Evolutionary conservation across 2,888 invertebrate genomes (phyloP).

Genomic region (Apotomis turbidana): DNA sequence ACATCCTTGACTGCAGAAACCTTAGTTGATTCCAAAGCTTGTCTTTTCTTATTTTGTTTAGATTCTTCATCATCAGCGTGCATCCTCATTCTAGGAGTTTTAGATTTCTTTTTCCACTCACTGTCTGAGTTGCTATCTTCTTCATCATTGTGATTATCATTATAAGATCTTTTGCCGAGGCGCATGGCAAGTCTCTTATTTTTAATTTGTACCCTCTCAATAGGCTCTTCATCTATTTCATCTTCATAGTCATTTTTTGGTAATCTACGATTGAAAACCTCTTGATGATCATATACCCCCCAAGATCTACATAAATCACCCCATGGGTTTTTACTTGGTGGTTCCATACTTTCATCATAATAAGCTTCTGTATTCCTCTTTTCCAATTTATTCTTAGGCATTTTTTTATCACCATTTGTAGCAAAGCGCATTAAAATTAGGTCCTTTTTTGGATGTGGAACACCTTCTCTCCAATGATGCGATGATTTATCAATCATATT

Average conservation of each 20-base stretch:
- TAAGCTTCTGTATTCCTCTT: conserved; percentile 53
- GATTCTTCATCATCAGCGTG: conserved; percentile 94
- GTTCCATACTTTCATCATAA: conserved; percentile 60
- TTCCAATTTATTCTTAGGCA: conserved; percentile 79
- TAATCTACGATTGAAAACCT: conserved; percentile 73
- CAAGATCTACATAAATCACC: conserved; percentile 88
- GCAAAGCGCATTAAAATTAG: conserved; percentile 90
- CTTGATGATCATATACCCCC: conserved; percentile 86
- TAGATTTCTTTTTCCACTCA: conserved; percentile 85
- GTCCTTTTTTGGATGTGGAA: conserved; percentile 86
- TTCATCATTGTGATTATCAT: conserved; percentile 56
- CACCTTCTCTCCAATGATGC: conserved; percentile 90
- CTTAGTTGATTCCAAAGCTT: conserved; percentile 50
- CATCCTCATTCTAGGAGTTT: conserved; percentile 91
- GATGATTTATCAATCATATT: conserved; percentile 82
- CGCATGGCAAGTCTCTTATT: conserved; percentile 73
- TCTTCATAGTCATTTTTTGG: conserved; percentile 61
- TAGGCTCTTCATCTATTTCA: conserved; percentile 52
- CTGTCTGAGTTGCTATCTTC: conserved; percentile 79
- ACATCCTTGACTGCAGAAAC: conserved; percentile 51
- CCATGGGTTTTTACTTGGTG: conserved; percentile 87
- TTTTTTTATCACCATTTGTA: conserved; percentile 87
- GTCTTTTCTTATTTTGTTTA: conserved; percentile 72
- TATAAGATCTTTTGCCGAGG: conserved; percentile 65
- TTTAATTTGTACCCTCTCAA: conserved; percentile 60